phyloP scores from a whole-genome alignment of 2,888 invertebrate genomes.

The Thymelicus sylvestris region DNA sequence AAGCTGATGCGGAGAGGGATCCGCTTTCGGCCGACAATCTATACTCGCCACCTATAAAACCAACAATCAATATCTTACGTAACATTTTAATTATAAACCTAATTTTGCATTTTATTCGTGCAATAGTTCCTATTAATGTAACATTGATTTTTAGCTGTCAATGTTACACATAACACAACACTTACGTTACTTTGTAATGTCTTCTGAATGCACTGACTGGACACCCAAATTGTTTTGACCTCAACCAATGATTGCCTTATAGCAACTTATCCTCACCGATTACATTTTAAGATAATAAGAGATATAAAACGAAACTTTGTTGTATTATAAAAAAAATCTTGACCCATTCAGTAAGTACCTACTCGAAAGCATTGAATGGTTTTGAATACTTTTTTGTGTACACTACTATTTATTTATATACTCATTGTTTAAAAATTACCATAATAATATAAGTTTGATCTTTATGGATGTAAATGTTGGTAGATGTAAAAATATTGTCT shows the following conservation, averaged over 20 bases:
- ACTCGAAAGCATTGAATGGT: too few species aligned
- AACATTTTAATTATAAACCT: too few species aligned
- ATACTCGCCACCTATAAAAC: too few species aligned
- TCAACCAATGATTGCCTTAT: conserved; percentile 21
- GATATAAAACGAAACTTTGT: conserved; percentile 9
- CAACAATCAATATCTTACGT: too few species aligned
- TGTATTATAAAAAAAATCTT: conserved; percentile 6
- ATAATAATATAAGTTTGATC: conserved; percentile 6
- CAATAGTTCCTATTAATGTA: too few species aligned
- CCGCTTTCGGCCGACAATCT: too few species aligned
- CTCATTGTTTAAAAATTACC: conserved; percentile 3
- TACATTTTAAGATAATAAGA: conserved; percentile 31
- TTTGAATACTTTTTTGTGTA: background rate
- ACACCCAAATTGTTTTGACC: conserved; percentile 8
- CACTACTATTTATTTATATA: conserved; percentile 8
- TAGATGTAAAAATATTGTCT: conserved; percentile 11
- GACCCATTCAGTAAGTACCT: conserved; percentile 5
- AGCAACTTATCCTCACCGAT: conserved; percentile 28
- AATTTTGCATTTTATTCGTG: too few species aligned
- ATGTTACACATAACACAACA: too few species aligned
- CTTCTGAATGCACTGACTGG: conserved; percentile 5
- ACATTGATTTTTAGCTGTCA: too few species aligned
- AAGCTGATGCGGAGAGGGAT: too few species aligned
- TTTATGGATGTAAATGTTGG: conserved; percentile 10
- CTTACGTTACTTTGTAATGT: background rate